Percentiles rank a stretch among this genome's conserved stretches.
Conservation (phyloP, 2,888 invertebrate genomes). For the Drosophila melanocephala region DNA sequence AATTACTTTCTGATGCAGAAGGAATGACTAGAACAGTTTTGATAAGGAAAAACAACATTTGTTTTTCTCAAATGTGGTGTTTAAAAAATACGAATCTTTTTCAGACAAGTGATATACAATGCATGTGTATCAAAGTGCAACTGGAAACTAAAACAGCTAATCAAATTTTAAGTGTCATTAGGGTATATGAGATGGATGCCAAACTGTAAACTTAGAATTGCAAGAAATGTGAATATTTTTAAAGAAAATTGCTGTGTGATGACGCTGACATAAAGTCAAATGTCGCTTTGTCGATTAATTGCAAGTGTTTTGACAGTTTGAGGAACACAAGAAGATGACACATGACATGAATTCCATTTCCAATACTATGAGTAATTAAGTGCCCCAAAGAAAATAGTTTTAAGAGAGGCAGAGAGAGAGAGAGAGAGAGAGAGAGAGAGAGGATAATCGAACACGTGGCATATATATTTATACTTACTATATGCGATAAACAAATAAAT, state of each 20-base stretch:
- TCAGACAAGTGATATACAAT: neutral
- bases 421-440: conserved; percentile 25
- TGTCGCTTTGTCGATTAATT: conserved; percentile 10
- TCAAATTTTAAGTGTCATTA: neutral
- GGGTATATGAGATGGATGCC: conserved; percentile 10
- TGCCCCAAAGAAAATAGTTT: neutral
- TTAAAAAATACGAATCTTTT: neutral
- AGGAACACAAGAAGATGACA: conserved; percentile 16
- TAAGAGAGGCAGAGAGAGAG: conserved; percentile 24
- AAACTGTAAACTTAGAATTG: conserved; percentile 12
- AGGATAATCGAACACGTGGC: conserved; percentile 49
- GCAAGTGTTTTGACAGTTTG: conserved; percentile 28
- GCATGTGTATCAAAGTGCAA: neutral
- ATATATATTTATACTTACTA: neutral
- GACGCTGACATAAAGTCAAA: conserved; percentile 38
- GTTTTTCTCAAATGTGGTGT: no score
- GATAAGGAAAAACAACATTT: neutral
- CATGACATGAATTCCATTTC: conserved; percentile 27
- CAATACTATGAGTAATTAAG: conserved; percentile 8
- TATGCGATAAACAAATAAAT: conserved; percentile 1
- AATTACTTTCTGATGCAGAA: neutral
- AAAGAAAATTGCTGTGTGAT: conserved; percentile 34
- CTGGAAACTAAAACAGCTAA: neutral
- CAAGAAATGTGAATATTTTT: conserved; percentile 41
- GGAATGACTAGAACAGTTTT: neutral